phyloP scores from a whole-genome alignment of 2,113 vertebrate species.

The Lampris megalopsis region DNA sequence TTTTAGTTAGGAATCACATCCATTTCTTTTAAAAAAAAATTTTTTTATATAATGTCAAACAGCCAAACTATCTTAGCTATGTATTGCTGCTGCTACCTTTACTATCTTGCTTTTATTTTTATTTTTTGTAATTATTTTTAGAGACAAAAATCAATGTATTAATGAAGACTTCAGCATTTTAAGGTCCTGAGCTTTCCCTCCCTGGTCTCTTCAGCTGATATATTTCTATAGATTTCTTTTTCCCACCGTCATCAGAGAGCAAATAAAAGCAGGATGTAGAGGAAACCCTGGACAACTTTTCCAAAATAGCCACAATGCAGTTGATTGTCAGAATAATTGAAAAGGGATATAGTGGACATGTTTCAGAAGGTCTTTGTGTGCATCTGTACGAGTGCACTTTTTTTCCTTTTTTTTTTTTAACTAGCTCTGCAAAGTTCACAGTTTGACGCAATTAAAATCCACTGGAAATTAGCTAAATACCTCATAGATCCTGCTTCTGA shows the following conservation, averaged over 20 bases:
- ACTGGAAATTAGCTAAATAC: constrained; percentile 4
- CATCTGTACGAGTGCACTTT: constrained; percentile 1
- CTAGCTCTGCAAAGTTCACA: constrained; percentile 1
- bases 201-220: constrained; percentile 9
- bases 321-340: constrained; percentile 15
- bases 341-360: background rate
- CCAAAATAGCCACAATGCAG: background rate
- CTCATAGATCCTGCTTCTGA: background rate
- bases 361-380: constrained; percentile 1
- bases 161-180: constrained; percentile 30
- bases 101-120: constrained; percentile 6
- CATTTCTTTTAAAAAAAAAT: background rate
- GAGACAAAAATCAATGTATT: constrained; percentile 19
- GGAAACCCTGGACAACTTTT: constrained; percentile 1
- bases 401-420: constrained; percentile 12
- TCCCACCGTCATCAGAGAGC: background rate
- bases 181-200: constrained; percentile 23
- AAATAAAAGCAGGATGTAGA: constrained; percentile 8
- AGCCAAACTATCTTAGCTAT: constrained; percentile 53
- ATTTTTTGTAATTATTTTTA: constrained; percentile 29
- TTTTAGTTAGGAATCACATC: background rate
- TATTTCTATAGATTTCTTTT: background rate
- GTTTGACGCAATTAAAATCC: background rate
- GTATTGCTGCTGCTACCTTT: constrained; percentile 56
- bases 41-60: constrained; percentile 30